Evolutionary conservation across 2,797 vertebrate genomes (phyloP), one percentile per base, ranked within the genome.

Genomic region (Melanotaenia maccullochi): DNA sequence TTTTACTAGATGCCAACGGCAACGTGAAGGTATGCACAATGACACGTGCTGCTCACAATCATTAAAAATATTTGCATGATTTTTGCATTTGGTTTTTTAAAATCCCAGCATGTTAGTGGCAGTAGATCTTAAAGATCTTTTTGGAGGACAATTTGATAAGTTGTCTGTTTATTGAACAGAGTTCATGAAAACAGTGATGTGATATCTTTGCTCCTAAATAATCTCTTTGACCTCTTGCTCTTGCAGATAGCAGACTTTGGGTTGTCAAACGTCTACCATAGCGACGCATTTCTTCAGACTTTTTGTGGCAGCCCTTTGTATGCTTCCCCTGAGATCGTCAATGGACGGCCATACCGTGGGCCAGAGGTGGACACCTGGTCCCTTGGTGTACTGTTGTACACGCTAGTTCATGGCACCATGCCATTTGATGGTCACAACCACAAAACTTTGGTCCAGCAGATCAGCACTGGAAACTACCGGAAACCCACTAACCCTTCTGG

Each of bases 281-380:
- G 95, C 0, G 97, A 96, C 28, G 93, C 95, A 65, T 95, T 94
- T 57, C 95, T 99, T 49, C 96, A 99, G 87, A 99, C 98, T 0
- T 99, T 95, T 85, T 99, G 98, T 0, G 98, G 98, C 44, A 99
- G 97, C 78, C 97, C 97, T 0, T 93, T 99, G 35, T 99, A 99
- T 0, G 97, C 98, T 0, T 99, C 98, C 0, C 98, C 98, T 0
- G 98, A 99, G 90, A 99, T 99, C 0, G 96, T 99, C 76, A 98
- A 99, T 0, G 98, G 97, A 3, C 91, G 96, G 25, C 98, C 98
- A 0, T 99, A 99, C 92, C 93, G 67, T 4, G 97, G 98, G 42
- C 98, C 98, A 0, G 98, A 99, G 95, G 98, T 99, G 87, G 98
- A 99, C 93, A 98, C 96, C 74, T 99, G 98, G 98, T 98, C 98